A percentile compares a stretch with the other conserved stretches of the same genome.
Conservation (phyloP, 2,797 vertebrate genomes). For the Chlorospingus semifuscus region DNA sequence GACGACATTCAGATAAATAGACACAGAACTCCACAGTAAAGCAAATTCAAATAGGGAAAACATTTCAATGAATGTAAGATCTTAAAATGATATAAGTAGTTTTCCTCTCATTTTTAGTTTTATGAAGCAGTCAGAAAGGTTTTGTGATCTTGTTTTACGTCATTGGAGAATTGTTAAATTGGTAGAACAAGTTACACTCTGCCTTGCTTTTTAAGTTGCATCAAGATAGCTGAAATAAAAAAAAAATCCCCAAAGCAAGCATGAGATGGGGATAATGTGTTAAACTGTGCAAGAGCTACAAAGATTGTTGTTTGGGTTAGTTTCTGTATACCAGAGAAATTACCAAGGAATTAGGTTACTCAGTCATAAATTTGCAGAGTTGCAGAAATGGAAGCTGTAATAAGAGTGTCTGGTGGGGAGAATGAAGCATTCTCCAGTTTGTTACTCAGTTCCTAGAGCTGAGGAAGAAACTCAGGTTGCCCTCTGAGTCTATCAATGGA, state of each 20-base stretch:
- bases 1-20: background rate
- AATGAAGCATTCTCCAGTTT: background rate
- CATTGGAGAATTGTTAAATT: background rate
- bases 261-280: background rate
- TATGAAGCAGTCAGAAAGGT: background rate
- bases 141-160: background rate
- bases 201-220: background rate
- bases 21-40: background rate
- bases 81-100: background rate
- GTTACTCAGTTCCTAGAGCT: background rate
- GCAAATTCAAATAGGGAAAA: background rate
- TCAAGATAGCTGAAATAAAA: background rate
- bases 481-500: rapidly evolving
- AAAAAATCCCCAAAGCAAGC: background rate
- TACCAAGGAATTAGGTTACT: background rate
- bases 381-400: background rate
- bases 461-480: background rate
- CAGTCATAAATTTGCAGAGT: background rate
- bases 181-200: background rate
- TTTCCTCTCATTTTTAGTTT: background rate
- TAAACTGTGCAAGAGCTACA: background rate
- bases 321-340: background rate
- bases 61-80: background rate
- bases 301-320: background rate
- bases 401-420: background rate